phyloP scores from a whole-genome alignment of 2,888 invertebrate species.

The Vannuccia rotundouncinata region DNA sequence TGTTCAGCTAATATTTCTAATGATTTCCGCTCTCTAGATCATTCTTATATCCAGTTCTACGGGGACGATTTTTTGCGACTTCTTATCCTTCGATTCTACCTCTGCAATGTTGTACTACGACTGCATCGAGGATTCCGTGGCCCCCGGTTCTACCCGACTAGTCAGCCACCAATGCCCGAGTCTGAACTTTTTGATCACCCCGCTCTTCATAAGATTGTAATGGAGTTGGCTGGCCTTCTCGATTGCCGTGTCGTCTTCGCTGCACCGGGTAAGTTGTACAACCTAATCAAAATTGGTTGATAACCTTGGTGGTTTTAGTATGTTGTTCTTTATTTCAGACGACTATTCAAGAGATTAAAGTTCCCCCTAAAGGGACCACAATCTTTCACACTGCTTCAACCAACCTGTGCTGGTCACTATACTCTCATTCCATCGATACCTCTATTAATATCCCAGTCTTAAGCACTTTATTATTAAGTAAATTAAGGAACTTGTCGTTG shows the following conservation, averaged over 20 bases:
- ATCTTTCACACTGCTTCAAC: too few relatives aligned
- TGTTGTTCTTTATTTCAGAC: neutral
- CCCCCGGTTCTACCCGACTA: slow-evolving; percentile 75
- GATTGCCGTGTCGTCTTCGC: slow-evolving; percentile 72
- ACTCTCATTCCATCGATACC: too few relatives aligned
- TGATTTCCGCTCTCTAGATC: slow-evolving; percentile 50
- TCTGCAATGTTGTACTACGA: slow-evolving; percentile 81
- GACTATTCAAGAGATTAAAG: neutral
- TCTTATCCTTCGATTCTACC: slow-evolving; percentile 77
- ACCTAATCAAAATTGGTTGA: too few relatives aligned
- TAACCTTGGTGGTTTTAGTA: neutral
- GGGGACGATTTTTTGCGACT: slow-evolving; percentile 88
- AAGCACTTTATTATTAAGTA: too few relatives aligned
- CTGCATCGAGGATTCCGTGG: slow-evolving; percentile 76
- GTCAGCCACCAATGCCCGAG: slow-evolving; percentile 77
- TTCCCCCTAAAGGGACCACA: too few relatives aligned
- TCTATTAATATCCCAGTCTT: too few relatives aligned
- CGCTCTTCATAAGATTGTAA: slow-evolving; percentile 64
- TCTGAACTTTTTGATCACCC: slow-evolving; percentile 78
- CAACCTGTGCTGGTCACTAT: neutral
- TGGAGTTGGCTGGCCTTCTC: slow-evolving; percentile 74
- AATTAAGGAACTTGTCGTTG: too few relatives aligned
- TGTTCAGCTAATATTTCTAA: too few relatives aligned
- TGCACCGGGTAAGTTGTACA: slow-evolving; percentile 54
- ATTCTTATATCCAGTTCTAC: slow-evolving; percentile 70